phyloP scores from a whole-genome alignment of 1,140 invertebrate species.

The Procambarus virginalis region DNA sequence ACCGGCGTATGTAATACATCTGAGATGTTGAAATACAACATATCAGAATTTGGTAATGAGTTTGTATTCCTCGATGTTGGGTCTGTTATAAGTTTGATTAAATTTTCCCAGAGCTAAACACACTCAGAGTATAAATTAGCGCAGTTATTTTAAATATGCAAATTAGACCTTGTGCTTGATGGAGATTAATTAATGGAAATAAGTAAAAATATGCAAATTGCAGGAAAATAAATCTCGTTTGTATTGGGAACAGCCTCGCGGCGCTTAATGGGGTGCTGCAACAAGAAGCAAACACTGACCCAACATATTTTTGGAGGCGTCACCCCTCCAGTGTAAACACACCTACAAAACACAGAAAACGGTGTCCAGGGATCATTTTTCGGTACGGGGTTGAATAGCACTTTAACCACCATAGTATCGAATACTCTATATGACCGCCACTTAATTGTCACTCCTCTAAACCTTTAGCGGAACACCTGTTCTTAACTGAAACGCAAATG shows the following conservation, averaged over 20 bases:
- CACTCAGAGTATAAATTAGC: slow-evolving; percentile 39
- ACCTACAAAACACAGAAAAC: background rate
- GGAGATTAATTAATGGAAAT: slow-evolving; percentile 58
- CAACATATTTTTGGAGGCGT: background rate
- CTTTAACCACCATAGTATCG: too few relatives aligned
- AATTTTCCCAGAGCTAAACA: slow-evolving; percentile 21
- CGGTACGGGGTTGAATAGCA: too few relatives aligned
- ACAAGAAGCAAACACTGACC: slow-evolving; percentile 26
- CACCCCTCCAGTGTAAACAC: background rate
- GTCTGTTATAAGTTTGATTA: slow-evolving; percentile 39
- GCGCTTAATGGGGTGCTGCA: slow-evolving; percentile 5
- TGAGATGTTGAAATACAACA: too few relatives aligned
- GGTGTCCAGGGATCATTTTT: background rate
- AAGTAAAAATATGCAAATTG: slow-evolving; percentile 52
- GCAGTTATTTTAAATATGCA: slow-evolving; percentile 54
- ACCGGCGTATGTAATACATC: too few relatives aligned
- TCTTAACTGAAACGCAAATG: background rate
- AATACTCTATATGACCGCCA: background rate
- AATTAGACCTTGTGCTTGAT: slow-evolving; percentile 42
- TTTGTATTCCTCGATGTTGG: background rate
- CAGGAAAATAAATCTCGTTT: slow-evolving; percentile 27
- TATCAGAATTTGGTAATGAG: too few relatives aligned
- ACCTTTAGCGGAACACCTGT: background rate
- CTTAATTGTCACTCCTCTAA: background rate
- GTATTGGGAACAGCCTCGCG: slow-evolving; percentile 24